Base-by-base conservation (phyloP, 1,140 invertebrate genomes). In the Drosophila insularis region DNA sequence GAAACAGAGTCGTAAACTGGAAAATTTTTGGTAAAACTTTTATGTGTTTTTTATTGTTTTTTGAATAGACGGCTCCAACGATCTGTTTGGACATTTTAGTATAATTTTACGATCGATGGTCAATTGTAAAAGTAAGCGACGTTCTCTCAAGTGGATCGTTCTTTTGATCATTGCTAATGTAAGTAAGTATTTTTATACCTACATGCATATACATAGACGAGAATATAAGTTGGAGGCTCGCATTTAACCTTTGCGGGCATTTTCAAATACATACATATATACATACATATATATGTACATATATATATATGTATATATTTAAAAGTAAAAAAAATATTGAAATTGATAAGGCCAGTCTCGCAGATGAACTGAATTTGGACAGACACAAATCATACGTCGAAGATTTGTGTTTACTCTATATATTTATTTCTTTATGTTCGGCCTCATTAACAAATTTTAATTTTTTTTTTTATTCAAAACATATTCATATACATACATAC, bases 11-110 rank as follows among this genome's bases (percentile, higher is more conserved):
- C 69, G 53, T 78, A 78, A 74, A 87, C 70, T n/a, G 17, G 54
- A 59, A 69, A 4, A 46, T 31, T 50, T 61, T 40, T 32, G 32
- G 46, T 53, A 43, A 11, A 21, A 8, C 10, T 81, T 89, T 89
- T 71, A 87, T 87, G 67, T 55, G 63, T 59, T 87, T 87, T 87
- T 87, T 87, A 87, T 87, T 69, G 82, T 77, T 74, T 89, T 86
- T 87, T 89, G 84, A 87, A 87, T 78, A 79, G 75, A 69, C 78
- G 79, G 82, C 71, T 81, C 78, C 75, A 87, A 87, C 79, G 82
- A 87, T 87, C 72, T 87, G 82, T 87, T 87, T 87, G 55, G 84
- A 87, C 82, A 87, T 80, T 87, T 86, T 69, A 68, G 78, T 87
- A 82, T 66, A 77, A 66, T 86, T 82, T 87, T 73, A 89, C 67